Base-by-base conservation (phyloP, 2,797 vertebrate genomes). In the Chlorospingus flavigularis region DNA sequence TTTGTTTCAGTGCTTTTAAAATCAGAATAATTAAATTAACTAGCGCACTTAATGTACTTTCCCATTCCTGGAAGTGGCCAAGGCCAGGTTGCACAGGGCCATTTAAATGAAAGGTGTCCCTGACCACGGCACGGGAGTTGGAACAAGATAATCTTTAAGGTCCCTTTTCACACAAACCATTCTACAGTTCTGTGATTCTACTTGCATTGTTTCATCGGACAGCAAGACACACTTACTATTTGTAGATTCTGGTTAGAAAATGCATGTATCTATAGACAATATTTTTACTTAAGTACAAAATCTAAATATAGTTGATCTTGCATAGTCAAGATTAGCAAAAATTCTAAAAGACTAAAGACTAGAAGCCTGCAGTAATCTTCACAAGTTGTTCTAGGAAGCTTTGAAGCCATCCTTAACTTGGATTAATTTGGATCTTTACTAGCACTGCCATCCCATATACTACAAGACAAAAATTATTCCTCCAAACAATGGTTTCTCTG, bases 381-480 rank as follows among this genome's bases (percentile, higher is more conserved):
- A 28, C 45, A 7, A 65, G 6, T 53, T 42, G 17, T 50, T 50
- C 39, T 40, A 71, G 51, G 42, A 85, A 70, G 11, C 12, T 73
- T 63, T 62, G 42, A 91, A 62, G 13, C 14, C 12, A 28, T 24
- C 58, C 73, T 84, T 89, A 82, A 82, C 90, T 90, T 93, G 66
- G 58, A 93, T 94, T 90, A 70, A 86, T 91, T 73, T 86, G 77
- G 86, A 90, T 92, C 71, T 90, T 94, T 89, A 90, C 30, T 50
- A 55, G 8, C 11, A 62, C 20, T 74, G 11, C 24, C 74, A 82
- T 20, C 18, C n/a, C 10, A 23, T 8, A 21, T 5, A 7, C 6
- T n/a, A 67, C 11, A n/a, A 75, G 40, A 37, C 66, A 57, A 86
- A 76, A 55, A 17, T 20, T 85, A 40, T 37, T 72, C 10, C 82